These are phyloP conservation scores for Lytechinus variegatus DNA, from an alignment of 35 echinoderm and acorn worm species.

Conservation along the genomic window DNA sequence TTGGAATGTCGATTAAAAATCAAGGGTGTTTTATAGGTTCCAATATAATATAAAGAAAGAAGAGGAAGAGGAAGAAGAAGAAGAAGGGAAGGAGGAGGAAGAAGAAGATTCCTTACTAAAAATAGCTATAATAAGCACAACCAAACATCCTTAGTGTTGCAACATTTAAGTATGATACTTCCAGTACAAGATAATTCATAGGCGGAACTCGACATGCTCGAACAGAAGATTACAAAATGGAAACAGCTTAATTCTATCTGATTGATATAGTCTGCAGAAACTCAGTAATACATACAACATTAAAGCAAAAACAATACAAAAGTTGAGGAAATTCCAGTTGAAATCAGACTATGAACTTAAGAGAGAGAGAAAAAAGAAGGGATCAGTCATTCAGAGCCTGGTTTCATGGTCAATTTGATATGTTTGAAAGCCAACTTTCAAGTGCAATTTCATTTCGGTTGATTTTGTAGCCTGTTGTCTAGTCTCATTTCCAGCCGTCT, in stretches of 20 bases:
- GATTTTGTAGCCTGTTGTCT: background rate
- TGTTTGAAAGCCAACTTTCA: constrained; percentile 13
- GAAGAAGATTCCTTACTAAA: too few species aligned
- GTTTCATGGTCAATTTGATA: background rate
- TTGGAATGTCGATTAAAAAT: too few species aligned
- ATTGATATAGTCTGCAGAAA: too few species aligned
- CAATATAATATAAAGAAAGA: too few species aligned
- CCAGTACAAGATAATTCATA: background rate
- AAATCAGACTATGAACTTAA: background rate
- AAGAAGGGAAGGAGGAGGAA: background rate
- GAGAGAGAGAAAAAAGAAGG: background rate
- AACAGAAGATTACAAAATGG: background rate
- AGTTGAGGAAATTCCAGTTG: background rate
- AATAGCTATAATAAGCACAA: too few species aligned
- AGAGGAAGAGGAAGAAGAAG: background rate
- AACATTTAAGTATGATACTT: too few species aligned
- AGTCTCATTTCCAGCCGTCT: background rate
- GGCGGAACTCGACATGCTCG: background rate
- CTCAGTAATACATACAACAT: too few species aligned
- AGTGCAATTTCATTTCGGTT: background rate
- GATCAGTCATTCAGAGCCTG: background rate
- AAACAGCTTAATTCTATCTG: background rate
- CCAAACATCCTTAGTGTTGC: too few species aligned
- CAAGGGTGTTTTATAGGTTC: too few species aligned
- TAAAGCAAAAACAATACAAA: background rate